phyloP scores from a whole-genome alignment of 2,888 invertebrate genomes.

The Caenorhabditis macrosperma region DNA sequence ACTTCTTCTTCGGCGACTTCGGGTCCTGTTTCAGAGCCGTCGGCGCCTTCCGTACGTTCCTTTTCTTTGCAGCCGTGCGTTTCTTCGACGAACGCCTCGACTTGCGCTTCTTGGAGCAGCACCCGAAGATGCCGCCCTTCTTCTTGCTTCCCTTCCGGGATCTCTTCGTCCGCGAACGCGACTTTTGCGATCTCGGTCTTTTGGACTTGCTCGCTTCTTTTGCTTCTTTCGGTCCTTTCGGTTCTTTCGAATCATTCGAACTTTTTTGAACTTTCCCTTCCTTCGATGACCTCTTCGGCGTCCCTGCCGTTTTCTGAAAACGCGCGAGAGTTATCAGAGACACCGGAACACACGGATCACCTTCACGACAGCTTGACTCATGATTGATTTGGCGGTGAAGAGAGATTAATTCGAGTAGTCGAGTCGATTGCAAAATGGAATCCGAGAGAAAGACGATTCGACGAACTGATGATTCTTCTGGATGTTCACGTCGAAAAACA shows the following conservation, averaged over 20 bases:
- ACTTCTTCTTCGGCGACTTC: constrained; percentile 26
- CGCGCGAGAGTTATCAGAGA: neutral
- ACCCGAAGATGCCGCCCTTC: constrained; percentile 23
- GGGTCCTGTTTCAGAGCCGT: neutral
- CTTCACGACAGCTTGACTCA: constrained; percentile 37
- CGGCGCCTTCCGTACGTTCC: constrained; percentile 6
- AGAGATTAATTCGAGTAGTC: constrained; percentile 46
- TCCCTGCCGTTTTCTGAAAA: constrained; percentile 30
- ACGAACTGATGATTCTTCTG: neutral
- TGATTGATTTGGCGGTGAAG: constrained; percentile 19
- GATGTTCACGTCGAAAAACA: neutral
- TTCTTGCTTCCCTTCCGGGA: constrained; percentile 7
- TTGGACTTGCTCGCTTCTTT: neutral
- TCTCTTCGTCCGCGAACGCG: neutral
- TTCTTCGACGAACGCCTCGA: constrained; percentile 20
- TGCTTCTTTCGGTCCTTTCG: neutral
- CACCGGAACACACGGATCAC: neutral
- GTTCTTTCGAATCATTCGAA: no score
- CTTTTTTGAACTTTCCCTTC: constrained; percentile 2
- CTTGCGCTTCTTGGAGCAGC: constrained; percentile 34
- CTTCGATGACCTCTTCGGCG: constrained; percentile 3
- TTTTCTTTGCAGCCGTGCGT: constrained; percentile 14
- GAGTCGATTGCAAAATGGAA: constrained; percentile 21
- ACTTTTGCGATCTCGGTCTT: neutral
- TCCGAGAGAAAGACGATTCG: constrained; percentile 10